These are phyloP conservation scores for Elysia crispata DNA, from an alignment of 2,888 invertebrate genomes.

Conservation along the genomic window DNA sequence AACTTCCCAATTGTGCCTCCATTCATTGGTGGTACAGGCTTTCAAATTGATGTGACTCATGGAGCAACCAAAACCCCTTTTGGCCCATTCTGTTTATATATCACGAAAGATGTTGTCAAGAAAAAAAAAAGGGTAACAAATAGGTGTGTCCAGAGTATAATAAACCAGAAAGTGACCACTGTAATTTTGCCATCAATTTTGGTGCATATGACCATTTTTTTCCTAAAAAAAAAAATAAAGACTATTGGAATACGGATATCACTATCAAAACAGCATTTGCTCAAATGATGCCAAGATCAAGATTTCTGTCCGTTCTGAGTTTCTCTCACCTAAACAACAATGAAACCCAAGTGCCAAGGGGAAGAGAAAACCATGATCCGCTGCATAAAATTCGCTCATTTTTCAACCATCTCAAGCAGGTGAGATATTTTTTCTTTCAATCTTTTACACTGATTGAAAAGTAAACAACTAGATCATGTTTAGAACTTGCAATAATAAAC, in stretches of 20 bases:
- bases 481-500: no score
- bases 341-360: background rate
- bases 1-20: constrained; percentile 4
- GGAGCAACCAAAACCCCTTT: background rate
- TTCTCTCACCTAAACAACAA: constrained; percentile 31
- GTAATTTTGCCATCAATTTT: background rate
- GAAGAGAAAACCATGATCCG: background rate
- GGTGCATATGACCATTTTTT: no score
- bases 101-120: background rate
- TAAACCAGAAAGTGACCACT: background rate
- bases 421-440: no score
- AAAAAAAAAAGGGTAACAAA: background rate
- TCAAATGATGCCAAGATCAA: background rate
- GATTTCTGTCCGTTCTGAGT: background rate
- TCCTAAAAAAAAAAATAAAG: no score
- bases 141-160: background rate
- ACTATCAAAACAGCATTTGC: background rate
- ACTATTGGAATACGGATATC: no score
- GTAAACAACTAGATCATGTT: no score
- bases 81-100: background rate
- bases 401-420: background rate
- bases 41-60: background rate
- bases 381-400: constrained; percentile 9
- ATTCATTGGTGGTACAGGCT: background rate
- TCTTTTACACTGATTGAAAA: no score